Evolutionary conservation across 2,113 vertebrate species (phyloP).

Genomic region (Meriones unguiculatus): DNA sequence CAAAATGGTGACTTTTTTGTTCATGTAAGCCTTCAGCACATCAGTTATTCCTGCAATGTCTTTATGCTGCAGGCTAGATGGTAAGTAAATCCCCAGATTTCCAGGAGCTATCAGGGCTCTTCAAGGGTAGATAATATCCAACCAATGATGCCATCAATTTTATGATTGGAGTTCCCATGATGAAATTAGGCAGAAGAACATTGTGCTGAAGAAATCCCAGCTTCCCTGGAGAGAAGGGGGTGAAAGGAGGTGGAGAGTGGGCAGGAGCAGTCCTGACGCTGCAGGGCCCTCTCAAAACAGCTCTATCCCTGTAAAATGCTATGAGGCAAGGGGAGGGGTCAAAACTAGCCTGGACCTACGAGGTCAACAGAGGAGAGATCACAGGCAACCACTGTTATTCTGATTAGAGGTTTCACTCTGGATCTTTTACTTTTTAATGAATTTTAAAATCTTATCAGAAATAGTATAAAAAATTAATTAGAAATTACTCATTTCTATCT

Average conservation of each 20-base stretch:
- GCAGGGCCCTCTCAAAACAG: neutral
- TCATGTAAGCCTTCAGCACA: neutral
- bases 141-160: neutral
- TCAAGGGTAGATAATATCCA: neutral
- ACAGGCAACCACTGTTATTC: neutral
- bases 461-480: too few relatives aligned
- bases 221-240: constrained; percentile 46
- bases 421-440: neutral
- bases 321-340: neutral
- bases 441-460: too few relatives aligned
- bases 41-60: neutral
- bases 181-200: constrained; percentile 31
- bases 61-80: neutral
- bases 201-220: neutral
- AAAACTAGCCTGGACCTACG: neutral
- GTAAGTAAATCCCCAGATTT: neutral
- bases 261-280: neutral
- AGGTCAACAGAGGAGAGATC: neutral
- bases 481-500: too few relatives aligned
- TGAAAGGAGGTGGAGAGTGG: neutral
- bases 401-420: neutral
- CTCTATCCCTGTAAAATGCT: neutral
- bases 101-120: neutral
- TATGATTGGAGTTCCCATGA: constrained; percentile 1
- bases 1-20: constrained; percentile 33